These are phyloP conservation scores for Stegostoma tigrinum DNA, from an alignment of 2,113 vertebrate genomes.

Conservation along the genomic window DNA sequence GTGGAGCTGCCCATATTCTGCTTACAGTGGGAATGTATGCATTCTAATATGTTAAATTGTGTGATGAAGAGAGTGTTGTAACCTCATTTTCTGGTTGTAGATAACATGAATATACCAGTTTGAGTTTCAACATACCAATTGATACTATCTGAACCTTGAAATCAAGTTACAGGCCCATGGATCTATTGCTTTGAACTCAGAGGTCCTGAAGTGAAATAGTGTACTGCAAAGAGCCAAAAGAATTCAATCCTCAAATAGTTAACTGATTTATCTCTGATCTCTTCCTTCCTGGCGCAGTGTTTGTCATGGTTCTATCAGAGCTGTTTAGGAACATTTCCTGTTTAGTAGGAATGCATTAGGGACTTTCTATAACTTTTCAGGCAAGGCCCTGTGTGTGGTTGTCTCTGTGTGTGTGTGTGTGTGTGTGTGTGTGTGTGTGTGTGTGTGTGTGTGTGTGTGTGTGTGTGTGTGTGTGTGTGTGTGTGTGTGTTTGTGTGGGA, in stretches of 20 bases:
- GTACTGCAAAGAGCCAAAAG: background rate
- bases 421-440: background rate
- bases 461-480: too few species aligned
- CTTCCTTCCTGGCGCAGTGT: background rate
- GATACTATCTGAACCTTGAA: background rate
- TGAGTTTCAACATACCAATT: background rate
- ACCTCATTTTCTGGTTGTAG: background rate
- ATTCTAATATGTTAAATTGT: background rate
- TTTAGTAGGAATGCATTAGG: background rate
- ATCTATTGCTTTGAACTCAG: background rate
- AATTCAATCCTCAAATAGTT: background rate
- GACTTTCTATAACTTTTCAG: slow-evolving; percentile 19
- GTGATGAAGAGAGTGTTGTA: background rate
- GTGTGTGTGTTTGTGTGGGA: background rate
- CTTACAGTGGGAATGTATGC: background rate
- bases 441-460: background rate
- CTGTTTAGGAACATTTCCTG: background rate
- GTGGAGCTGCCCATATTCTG: background rate
- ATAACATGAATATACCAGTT: background rate
- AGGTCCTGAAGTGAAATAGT: background rate
- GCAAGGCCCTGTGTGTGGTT: background rate
- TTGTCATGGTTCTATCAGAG: background rate
- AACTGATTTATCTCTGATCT: background rate
- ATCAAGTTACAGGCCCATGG: background rate
- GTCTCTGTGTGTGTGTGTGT: background rate